Base-by-base conservation (phyloP, 2,113 vertebrate genomes). In the Brachyhypopomus occidentalis region DNA sequence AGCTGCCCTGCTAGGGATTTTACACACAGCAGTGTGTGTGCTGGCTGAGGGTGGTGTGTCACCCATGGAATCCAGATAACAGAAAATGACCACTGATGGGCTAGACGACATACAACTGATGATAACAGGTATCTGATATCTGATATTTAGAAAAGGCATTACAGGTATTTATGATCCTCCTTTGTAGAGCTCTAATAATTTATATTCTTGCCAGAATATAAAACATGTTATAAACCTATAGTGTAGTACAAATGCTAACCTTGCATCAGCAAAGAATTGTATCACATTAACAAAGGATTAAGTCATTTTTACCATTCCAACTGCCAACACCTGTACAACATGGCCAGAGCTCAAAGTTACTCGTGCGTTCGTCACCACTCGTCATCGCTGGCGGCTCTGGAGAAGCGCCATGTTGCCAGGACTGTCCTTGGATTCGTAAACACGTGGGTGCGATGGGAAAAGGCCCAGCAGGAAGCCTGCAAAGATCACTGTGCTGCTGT, bases 361-460 rank as follows among this genome's bases (percentile, higher is more conserved):
- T 36, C 41, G 27, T 55, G 20, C 58, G 4, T 59, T 52, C n/a
- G 20, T 83, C 19, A n/a, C 34, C n/a, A 63, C 52, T 23, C 23
- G 23, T 36, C 23, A 66, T 38, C 9, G n/a, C 9, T 74, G 16
- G 64, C 7, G 6, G 20, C 27, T 74, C 0, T 11, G 19, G 14
- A 58, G 71, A 41, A 30, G 12, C 58, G 36, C 58, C 45, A 16
- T 1, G 77, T 62, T 67, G 59, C 14, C 20, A 55, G 72, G 8
- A 23, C 45, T 75, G 78, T 23, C 20, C 52, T 56, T 80, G 71
- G 20, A 19, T 25, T 55, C 23, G 9, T 7, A 70, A 70, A 30
- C 48, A 70, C 25, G 17, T 19, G 58, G 83, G 66, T 58, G 41
- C 38, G 72, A 66, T 77, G 45, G 22, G 27, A 5, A 52, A 75